Evolutionary conservation across 2,797 vertebrate species (phyloP).

Genomic region (Ara ararauna): DNA sequence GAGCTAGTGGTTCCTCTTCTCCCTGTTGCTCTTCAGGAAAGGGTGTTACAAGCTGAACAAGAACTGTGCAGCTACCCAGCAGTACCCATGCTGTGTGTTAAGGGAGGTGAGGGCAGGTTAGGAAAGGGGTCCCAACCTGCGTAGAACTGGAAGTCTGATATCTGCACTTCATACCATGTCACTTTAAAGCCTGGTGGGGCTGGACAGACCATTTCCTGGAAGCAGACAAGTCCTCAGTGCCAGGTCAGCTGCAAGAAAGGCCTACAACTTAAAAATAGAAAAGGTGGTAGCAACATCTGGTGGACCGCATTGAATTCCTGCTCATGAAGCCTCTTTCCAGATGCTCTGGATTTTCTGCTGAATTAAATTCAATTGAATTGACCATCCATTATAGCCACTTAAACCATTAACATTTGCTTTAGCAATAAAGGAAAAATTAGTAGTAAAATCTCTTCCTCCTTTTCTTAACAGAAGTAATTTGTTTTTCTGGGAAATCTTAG

Average conservation of each 20-base stretch:
- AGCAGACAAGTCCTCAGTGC: background rate
- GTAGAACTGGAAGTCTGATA: background rate
- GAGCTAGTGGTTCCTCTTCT: background rate
- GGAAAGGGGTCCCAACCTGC: background rate
- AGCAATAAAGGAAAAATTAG: conserved; percentile 64
- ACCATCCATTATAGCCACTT: conserved; percentile 66
- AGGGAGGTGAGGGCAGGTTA: background rate
- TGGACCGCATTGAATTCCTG: background rate
- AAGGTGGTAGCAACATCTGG: background rate
- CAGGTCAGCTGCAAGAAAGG: background rate
- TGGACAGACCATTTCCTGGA: background rate
- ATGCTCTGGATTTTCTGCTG: conserved; percentile 69
- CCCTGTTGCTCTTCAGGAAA: background rate
- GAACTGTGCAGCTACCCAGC: background rate
- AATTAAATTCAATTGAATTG: conserved; percentile 68
- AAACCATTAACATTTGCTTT: conserved; percentile 18
- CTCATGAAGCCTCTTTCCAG: conserved; percentile 54
- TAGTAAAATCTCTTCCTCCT: conserved; percentile 20
- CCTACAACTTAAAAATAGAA: background rate
- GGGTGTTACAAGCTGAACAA: background rate
- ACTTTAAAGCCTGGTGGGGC: background rate
- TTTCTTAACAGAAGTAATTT: conserved; percentile 20
- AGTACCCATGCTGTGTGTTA: fast-evolving
- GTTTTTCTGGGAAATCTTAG: conserved; percentile 59
- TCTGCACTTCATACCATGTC: background rate